These are phyloP conservation scores for Ptychodera flava DNA, from an alignment of 35 echinoderm and acorn worm genomes.

Conservation along the genomic window DNA sequence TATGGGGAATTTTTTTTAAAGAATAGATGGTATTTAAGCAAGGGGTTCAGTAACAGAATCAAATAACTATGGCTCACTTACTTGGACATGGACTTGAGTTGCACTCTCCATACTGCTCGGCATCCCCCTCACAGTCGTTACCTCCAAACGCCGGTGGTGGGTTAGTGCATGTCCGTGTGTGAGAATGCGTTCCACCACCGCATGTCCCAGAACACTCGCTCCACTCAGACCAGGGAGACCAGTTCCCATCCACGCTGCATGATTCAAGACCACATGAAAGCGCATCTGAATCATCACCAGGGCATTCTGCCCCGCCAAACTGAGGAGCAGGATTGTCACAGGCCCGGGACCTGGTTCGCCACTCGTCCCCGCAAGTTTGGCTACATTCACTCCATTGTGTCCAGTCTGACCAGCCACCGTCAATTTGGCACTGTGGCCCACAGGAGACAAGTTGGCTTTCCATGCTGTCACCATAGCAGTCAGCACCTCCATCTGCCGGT, in stretches of 20 bases:
- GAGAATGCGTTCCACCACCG: conserved; percentile 16
- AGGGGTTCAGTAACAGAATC: too few species aligned
- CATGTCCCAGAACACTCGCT: conserved; percentile 33
- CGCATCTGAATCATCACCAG: conserved; percentile 10
- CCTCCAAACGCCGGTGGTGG: conserved; percentile 41
- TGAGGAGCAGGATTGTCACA: conserved; percentile 66
- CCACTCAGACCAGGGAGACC: conserved; percentile 55
- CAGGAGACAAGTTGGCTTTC: neutral
- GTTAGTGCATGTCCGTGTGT: conserved; percentile 35
- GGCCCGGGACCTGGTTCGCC: conserved; percentile 23
- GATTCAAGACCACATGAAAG: neutral
- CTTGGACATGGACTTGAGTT: conserved; percentile 23
- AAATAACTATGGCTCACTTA: too few species aligned
- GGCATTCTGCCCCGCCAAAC: conserved; percentile 53
- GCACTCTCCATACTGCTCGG: conserved; percentile 24
- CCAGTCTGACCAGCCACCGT: conserved; percentile 49
- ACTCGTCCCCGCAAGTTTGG: conserved; percentile 35
- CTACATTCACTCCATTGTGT: conserved; percentile 31
- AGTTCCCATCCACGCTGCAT: conserved; percentile 32
- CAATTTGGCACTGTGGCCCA: conserved; percentile 18
- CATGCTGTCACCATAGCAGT: conserved; percentile 46
- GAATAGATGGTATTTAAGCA: too few species aligned
- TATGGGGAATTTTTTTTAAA: too few species aligned
- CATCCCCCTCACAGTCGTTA: conserved; percentile 27
- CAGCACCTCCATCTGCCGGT: conserved; percentile 37